Percentiles rank a stretch among this genome's conserved stretches.
Evolutionary conservation across 1,140 invertebrate species (phyloP).

Genomic region (Drosophila pandora): DNA sequence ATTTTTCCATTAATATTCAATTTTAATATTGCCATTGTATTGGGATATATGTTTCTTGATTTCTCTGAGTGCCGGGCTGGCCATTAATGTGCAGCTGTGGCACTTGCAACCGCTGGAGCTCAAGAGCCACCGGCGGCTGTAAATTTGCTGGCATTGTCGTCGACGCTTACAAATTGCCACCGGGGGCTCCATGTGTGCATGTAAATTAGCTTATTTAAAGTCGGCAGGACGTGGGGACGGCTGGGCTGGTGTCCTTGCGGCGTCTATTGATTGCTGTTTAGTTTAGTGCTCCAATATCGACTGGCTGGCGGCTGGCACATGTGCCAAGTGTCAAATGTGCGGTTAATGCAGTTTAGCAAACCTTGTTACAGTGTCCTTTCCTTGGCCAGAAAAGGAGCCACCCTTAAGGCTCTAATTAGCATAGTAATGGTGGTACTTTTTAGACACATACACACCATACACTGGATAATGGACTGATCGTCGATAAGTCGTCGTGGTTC

Average conservation of each 20-base stretch:
- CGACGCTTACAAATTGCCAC: constrained; percentile 49
- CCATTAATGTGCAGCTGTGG: constrained; percentile 59
- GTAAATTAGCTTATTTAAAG: constrained; percentile 75
- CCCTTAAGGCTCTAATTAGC: constrained; percentile 18
- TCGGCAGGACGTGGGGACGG: constrained; percentile 7
- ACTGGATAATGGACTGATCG: constrained; percentile 17
- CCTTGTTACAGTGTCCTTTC: constrained; percentile 1
- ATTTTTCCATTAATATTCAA: background rate
- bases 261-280: constrained; percentile 68
- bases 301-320: constrained; percentile 19
- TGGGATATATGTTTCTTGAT: background rate
- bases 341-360: constrained; percentile 37
- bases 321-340: constrained; percentile 39
- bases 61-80: constrained; percentile 12
- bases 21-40: background rate
- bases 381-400: background rate
- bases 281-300: constrained; percentile 44
- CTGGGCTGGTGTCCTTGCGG: constrained; percentile 45
- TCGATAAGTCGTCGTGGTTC: constrained; percentile 15
- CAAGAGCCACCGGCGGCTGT: constrained; percentile 29
- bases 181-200: constrained; percentile 52
- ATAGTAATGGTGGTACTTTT: background rate
- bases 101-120: constrained; percentile 41
- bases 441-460: background rate
- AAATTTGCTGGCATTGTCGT: constrained; percentile 50